A percentile compares a stretch with the other conserved stretches of the same genome.
phyloP scores from a whole-genome alignment of 1,140 invertebrate species.

The Brachionus angularis region DNA sequence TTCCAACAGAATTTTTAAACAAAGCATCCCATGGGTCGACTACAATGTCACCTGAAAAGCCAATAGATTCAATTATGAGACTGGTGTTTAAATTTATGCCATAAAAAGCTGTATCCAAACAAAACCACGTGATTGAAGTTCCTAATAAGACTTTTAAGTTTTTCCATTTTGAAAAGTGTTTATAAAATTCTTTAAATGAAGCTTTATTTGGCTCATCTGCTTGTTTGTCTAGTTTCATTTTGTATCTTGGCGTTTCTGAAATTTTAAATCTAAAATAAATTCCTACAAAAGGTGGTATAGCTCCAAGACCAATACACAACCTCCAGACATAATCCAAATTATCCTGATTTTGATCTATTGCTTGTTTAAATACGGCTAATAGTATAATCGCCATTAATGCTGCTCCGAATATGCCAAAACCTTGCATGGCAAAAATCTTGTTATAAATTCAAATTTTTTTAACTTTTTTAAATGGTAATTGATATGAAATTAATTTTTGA shows the following conservation, averaged over 20 bases:
- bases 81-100: slow-evolving; percentile 24
- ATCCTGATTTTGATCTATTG: slow-evolving; percentile 9
- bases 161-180: slow-evolving; percentile 37
- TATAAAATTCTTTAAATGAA: slow-evolving; percentile 12
- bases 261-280: slow-evolving; percentile 30
- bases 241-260: slow-evolving; percentile 24
- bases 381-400: slow-evolving; percentile 29
- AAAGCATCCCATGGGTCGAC: slow-evolving; percentile 30
- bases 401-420: background rate
- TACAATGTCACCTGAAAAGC: background rate
- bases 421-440: slow-evolving; percentile 41
- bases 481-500: too few relatives aligned
- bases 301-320: slow-evolving; percentile 6
- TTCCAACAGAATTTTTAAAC: slow-evolving; percentile 32
- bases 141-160: slow-evolving; percentile 32
- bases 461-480: too few relatives aligned
- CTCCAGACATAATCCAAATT: slow-evolving; percentile 36
- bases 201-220: background rate
- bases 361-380: slow-evolving; percentile 15
- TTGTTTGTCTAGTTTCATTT: background rate
- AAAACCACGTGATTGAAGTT: slow-evolving; percentile 36
- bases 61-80: slow-evolving; percentile 25
- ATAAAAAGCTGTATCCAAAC: slow-evolving; percentile 34
- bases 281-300: background rate
- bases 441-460: background rate